Percentiles rank a stretch among this genome's conserved stretches.
phyloP scores from a whole-genome alignment of 1,140 invertebrate species.

The Hydropsyche tenuis region DNA sequence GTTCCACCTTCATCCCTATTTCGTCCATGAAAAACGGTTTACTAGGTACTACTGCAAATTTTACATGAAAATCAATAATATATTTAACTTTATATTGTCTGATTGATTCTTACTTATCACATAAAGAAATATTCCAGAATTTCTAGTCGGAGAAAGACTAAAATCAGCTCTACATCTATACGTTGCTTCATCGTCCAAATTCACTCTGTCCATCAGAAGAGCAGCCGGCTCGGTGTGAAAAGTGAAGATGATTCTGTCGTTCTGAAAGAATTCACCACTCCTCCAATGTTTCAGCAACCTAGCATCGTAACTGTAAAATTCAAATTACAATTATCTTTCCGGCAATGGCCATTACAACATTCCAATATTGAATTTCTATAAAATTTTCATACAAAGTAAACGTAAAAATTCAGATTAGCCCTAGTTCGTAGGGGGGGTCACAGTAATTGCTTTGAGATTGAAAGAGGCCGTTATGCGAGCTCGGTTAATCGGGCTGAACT shows the following conservation, averaged over 20 bases:
- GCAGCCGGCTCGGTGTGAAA: constrained; percentile 62
- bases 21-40: constrained; percentile 62
- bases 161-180: constrained; percentile 82
- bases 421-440: no score
- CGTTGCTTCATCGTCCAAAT: constrained; percentile 69
- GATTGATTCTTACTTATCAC: constrained; percentile 71
- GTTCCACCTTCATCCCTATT: constrained; percentile 58
- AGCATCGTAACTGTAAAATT: constrained; percentile 57
- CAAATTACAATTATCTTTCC: neutral
- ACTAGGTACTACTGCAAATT: constrained; percentile 58
- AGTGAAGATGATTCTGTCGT: constrained; percentile 64
- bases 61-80: constrained; percentile 17
- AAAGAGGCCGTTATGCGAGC: no score
- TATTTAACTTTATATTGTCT: no score
- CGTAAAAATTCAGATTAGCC: no score
- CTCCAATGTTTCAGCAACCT: constrained; percentile 61
- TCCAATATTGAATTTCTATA: no score
- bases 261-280: constrained; percentile 60
- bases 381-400: no score
- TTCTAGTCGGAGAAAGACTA: constrained; percentile 72
- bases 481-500: neutral
- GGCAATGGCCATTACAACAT: neutral
- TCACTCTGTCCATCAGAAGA: constrained; percentile 64
- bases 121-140: constrained; percentile 74
- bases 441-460: no score